A percentile compares a stretch with the other conserved stretches of the same genome.
These are phyloP conservation scores for Anastrepha obliqua DNA, from an alignment of 1,140 invertebrate genomes.

Conservation along the genomic window DNA sequence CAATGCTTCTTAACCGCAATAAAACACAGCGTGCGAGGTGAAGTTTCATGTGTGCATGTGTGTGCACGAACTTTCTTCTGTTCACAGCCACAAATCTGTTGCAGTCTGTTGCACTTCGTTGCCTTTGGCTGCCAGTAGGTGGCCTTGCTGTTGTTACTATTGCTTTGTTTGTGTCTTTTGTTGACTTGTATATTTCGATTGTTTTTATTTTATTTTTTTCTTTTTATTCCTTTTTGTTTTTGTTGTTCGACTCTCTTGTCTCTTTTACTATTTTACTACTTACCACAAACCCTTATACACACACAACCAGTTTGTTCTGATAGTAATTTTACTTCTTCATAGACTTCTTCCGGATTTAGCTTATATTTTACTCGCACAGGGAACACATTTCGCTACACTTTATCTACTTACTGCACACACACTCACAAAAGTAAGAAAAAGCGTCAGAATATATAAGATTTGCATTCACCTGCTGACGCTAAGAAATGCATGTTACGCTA, in stretches of 20 bases:
- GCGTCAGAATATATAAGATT: neutral
- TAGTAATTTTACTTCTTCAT: neutral
- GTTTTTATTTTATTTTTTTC: slow-evolving; percentile 14
- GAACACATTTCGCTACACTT: neutral
- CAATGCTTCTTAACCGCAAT: neutral
- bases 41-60: neutral
- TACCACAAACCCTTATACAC: neutral
- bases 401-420: neutral
- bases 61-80: neutral
- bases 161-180: neutral
- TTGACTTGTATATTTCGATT: slow-evolving; percentile 9
- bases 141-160: neutral
- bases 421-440: neutral
- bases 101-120: slow-evolving; percentile 42
- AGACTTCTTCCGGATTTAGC: slow-evolving; percentile 7
- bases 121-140: neutral
- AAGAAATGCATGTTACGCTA: neutral
- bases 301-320: neutral
- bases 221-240: neutral
- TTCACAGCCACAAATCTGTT: slow-evolving; percentile 36
- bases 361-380: slow-evolving; percentile 14
- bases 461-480: neutral
- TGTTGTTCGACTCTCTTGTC: neutral
- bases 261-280: neutral
- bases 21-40: neutral